Percentiles rank a stretch among this genome's conserved stretches.
Evolutionary conservation across 2,113 vertebrate species (phyloP).

Genomic region (Lycocorax pyrrhopterus): DNA sequence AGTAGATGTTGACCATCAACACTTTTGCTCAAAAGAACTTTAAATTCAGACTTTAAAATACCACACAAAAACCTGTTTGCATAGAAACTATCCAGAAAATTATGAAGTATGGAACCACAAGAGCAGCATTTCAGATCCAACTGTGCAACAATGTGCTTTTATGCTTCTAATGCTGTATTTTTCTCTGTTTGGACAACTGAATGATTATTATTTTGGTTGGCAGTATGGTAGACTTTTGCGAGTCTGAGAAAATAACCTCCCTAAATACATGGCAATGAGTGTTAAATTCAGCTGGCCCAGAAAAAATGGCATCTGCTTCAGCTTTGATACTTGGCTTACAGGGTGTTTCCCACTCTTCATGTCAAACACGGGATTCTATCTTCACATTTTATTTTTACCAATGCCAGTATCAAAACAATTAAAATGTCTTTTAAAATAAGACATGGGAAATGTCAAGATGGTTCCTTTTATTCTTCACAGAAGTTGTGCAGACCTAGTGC

Average conservation of each 20-base stretch:
- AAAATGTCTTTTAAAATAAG: neutral
- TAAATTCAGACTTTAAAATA: neutral
- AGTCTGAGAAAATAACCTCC: neutral
- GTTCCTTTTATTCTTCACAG: neutral
- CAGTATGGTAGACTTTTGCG: neutral
- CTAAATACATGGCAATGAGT: neutral
- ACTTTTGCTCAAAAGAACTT: neutral
- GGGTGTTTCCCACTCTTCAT: neutral
- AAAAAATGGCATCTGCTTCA: slow-evolving; percentile 29
- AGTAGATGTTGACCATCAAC: neutral
- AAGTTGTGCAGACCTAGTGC: neutral
- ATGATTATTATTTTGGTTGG: slow-evolving; percentile 26
- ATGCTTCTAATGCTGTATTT: neutral
- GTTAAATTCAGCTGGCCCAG: slow-evolving; percentile 5
- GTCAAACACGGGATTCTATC: neutral
- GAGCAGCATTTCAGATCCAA: neutral
- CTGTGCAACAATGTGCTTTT: neutral
- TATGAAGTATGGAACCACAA: neutral
- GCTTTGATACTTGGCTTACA: neutral
- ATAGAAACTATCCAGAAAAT: neutral
- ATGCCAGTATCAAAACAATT: neutral
- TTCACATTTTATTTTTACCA: neutral
- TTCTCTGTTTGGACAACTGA: slow-evolving; percentile 24
- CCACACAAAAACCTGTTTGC: neutral
- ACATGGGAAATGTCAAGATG: neutral